A percentile compares a stretch with the other conserved stretches of the same genome.
These are phyloP conservation scores for Ctena decussata DNA, from an alignment of 2,888 invertebrate genomes.

Conservation along the genomic window DNA sequence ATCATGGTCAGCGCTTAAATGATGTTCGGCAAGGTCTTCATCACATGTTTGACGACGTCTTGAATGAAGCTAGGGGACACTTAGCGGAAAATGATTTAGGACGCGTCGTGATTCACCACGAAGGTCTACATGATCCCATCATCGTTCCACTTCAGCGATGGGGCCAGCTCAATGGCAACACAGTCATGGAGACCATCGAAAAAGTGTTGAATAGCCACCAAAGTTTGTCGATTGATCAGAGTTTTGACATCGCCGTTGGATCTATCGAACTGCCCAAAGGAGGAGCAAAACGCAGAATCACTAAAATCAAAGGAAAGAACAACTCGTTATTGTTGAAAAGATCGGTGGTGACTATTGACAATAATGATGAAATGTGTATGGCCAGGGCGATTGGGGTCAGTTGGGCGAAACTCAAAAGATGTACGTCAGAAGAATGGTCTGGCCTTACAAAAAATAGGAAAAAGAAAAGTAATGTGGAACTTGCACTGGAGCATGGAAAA, in stretches of 20 bases:
- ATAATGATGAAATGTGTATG: conserved; percentile 34
- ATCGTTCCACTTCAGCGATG: too few relatives aligned
- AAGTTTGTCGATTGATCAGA: too few relatives aligned
- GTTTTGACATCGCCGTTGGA: conserved; percentile 45
- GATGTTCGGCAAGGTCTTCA: not conserved
- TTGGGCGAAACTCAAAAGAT: too few relatives aligned
- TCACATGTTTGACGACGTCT: conserved; percentile 1
- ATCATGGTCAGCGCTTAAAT: not conserved
- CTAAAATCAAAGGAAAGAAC: conserved; percentile 14
- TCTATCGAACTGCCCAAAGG: conserved; percentile 34
- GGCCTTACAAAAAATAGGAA: conserved; percentile 18
- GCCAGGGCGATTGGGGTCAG: too few relatives aligned
- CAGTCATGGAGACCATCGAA: too few relatives aligned
- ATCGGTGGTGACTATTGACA: conserved; percentile 33
- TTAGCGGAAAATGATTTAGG: conserved; percentile 27
- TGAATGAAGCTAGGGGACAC: too few relatives aligned
- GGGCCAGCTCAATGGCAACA: too few relatives aligned
- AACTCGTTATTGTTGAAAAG: conserved; percentile 29
- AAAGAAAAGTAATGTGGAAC: too few relatives aligned
- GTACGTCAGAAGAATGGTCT: conserved; percentile 53
- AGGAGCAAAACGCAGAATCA: conserved; percentile 18
- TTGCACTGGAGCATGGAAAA: conserved; percentile 34
- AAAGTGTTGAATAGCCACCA: too few relatives aligned
- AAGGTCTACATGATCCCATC: conserved; percentile 47
- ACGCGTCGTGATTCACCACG: conserved; percentile 25